Evolutionary conservation across 2,113 vertebrate species (phyloP).

Genomic region (Prolemur simus): DNA sequence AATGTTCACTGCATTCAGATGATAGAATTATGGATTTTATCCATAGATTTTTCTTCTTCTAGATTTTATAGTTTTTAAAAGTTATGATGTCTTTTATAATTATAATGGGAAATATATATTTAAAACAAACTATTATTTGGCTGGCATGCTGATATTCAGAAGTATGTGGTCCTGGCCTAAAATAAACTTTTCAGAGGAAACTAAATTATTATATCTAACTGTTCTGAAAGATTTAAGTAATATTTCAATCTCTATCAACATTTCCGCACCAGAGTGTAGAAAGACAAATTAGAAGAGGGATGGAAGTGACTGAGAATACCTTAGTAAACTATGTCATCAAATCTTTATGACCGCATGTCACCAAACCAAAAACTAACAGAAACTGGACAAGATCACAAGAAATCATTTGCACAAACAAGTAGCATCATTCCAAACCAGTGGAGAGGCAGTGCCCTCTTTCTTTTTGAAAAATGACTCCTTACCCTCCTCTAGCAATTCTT

Average conservation of each 20-base stretch:
- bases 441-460: background rate
- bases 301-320: background rate
- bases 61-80: conserved; percentile 28
- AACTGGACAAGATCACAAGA: background rate
- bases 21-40: conserved; percentile 19
- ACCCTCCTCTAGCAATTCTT: background rate
- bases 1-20: background rate
- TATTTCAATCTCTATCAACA: background rate
- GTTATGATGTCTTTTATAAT: background rate
- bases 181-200: conserved; percentile 35
- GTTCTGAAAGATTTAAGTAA: background rate
- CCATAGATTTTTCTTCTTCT: background rate
- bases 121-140: conserved; percentile 28
- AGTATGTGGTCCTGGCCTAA: background rate
- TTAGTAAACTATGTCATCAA: conserved; percentile 31
- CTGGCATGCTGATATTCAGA: conserved; percentile 22
- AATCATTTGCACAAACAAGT: background rate
- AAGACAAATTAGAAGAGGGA: conserved; percentile 2
- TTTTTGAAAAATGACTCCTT: background rate
- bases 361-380: conserved; percentile 1
- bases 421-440: background rate
- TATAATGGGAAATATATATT: conserved; percentile 38
- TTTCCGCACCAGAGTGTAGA: background rate
- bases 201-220: background rate
- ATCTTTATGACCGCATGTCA: background rate